Evolutionary conservation across 2,797 vertebrate genomes (phyloP).

Genomic region (Enteromius anoplus): DNA sequence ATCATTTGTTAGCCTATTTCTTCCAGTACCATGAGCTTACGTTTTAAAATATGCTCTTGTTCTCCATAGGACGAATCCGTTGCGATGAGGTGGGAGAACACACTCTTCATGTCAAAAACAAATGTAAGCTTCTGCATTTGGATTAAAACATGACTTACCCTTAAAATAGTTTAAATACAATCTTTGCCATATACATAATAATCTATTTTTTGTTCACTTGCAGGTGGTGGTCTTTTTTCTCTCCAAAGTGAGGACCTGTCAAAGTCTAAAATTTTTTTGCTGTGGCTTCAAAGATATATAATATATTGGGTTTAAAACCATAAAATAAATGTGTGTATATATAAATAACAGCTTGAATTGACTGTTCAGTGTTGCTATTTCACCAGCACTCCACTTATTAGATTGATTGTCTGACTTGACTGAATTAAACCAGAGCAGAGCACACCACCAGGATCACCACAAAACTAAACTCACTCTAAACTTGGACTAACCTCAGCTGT

Average conservation of each 20-base stretch:
- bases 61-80: constrained; percentile 34
- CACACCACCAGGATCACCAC: background rate
- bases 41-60: no score
- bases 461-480: background rate
- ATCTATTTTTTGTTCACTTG: background rate
- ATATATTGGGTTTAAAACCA: background rate
- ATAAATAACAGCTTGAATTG: background rate
- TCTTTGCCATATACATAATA: background rate
- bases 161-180: background rate
- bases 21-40: background rate
- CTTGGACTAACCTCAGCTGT: background rate
- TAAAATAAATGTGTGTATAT: background rate
- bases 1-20: background rate
- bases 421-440: background rate
- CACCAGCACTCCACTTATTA: background rate
- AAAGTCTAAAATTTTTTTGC: background rate
- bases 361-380: background rate
- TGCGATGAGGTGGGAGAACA: background rate
- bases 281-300: background rate
- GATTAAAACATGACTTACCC: background rate
- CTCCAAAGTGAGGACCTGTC: background rate
- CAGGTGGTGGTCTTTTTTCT: background rate
- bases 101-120: background rate
- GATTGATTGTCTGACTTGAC: background rate
- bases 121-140: background rate